Percentiles rank a stretch among this genome's conserved stretches.
Evolutionary conservation across 2,888 invertebrate genomes (phyloP).

Genomic region (Lucinisca nassula): DNA sequence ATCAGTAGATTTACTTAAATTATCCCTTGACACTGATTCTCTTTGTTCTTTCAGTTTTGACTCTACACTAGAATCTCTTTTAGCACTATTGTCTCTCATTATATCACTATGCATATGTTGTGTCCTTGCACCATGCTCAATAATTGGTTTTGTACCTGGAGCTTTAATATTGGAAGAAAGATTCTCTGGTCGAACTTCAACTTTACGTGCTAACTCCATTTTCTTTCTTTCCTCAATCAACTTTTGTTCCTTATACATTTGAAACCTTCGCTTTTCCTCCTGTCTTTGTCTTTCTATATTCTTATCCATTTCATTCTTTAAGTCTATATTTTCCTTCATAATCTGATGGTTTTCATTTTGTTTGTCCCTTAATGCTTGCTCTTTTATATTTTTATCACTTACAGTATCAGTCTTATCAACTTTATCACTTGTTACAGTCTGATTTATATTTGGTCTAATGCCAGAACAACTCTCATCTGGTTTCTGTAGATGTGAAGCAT

Average conservation of each 20-base stretch:
- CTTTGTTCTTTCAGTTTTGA: constrained; percentile 47
- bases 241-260: constrained; percentile 90
- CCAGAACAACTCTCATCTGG: background rate
- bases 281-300: constrained; percentile 75
- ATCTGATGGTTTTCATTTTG: constrained; percentile 88
- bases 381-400: constrained; percentile 66
- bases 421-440: constrained; percentile 1
- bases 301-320: constrained; percentile 87
- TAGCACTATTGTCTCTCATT: constrained; percentile 44
- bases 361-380: constrained; percentile 84
- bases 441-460: background rate
- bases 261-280: constrained; percentile 84
- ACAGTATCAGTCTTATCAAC: constrained; percentile 34
- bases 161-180: constrained; percentile 45
- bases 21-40: constrained; percentile 50
- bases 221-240: constrained; percentile 86
- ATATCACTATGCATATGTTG: constrained; percentile 24
- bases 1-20: constrained; percentile 40
- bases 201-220: constrained; percentile 62
- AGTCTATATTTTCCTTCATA: constrained; percentile 87
- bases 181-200: constrained; percentile 59
- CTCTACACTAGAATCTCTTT: constrained; percentile 43
- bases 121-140: constrained; percentile 51
- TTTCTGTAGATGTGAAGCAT: background rate
- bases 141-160: constrained; percentile 65